A percentile compares a stretch with the other conserved stretches of the same genome.
Evolutionary conservation across 2,113 vertebrate species (phyloP).

Genomic region (Caloenas nicobarica): DNA sequence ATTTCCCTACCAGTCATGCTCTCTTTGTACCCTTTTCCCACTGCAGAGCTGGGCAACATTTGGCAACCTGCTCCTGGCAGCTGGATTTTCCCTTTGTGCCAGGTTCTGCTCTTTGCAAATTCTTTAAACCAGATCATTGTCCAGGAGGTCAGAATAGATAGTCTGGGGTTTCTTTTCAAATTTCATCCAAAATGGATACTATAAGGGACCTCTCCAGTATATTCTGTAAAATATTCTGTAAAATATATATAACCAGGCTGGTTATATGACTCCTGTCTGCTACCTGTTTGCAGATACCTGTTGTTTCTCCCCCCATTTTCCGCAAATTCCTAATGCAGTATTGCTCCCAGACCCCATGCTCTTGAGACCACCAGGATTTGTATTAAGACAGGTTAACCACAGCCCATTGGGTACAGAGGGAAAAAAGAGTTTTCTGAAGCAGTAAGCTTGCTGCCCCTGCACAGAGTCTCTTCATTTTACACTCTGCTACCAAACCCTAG

Average conservation of each 20-base stretch:
- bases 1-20: constrained; percentile 4
- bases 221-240: not conserved
- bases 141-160: not conserved
- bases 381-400: not conserved
- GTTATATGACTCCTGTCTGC: not conserved
- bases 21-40: not conserved
- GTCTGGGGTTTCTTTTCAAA: not conserved
- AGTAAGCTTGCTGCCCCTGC: not conserved
- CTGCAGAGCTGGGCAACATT: not conserved
- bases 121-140: not conserved
- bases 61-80: not conserved
- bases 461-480: not conserved
- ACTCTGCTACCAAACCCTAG: not conserved
- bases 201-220: not conserved
- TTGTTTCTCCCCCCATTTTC: not conserved
- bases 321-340: not conserved
- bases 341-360: not conserved
- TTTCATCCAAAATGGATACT: not conserved
- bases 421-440: not conserved
- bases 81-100: not conserved
- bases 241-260: not conserved
- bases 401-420: not conserved
- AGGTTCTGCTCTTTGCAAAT: not conserved
- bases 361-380: not conserved
- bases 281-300: not conserved